These are phyloP conservation scores for Drosophila tsacasi DNA, from an alignment of 1,140 invertebrate species.

Conservation along the genomic window DNA sequence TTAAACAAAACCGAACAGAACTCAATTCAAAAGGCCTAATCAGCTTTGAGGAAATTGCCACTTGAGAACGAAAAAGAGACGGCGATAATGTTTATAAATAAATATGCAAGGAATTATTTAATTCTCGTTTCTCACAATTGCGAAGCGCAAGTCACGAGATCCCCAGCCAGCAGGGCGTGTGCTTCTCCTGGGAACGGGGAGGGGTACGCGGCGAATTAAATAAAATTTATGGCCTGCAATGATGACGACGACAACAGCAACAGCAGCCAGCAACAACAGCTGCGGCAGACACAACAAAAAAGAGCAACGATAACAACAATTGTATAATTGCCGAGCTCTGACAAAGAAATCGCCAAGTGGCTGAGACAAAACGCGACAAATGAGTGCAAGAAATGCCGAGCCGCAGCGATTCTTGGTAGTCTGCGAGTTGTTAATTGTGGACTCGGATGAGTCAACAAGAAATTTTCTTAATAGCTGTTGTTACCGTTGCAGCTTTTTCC, in stretches of 20 bases:
- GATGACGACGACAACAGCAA: slow-evolving; percentile 38
- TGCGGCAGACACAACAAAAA: slow-evolving; percentile 31
- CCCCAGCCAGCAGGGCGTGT: slow-evolving; percentile 68
- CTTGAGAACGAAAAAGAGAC: slow-evolving; percentile 41
- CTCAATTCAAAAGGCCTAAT: slow-evolving; percentile 53
- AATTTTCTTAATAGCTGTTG: slow-evolving; percentile 80
- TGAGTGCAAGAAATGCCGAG: slow-evolving; percentile 74
- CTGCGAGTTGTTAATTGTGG: slow-evolving; percentile 73
- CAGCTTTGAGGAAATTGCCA: slow-evolving; percentile 71
- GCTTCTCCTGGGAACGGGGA: slow-evolving; percentile 32
- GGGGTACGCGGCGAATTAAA: slow-evolving; percentile 58
- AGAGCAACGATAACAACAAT: slow-evolving; percentile 55
- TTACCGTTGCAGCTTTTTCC: slow-evolving; percentile 76
- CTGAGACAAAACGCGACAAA: slow-evolving; percentile 72
- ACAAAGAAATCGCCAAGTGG: slow-evolving; percentile 75
- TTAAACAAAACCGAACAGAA: slow-evolving; percentile 29
- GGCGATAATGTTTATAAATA: slow-evolving; percentile 66
- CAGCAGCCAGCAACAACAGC: slow-evolving; percentile 21
- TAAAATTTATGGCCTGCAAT: slow-evolving; percentile 70
- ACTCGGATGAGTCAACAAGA: slow-evolving; percentile 81
- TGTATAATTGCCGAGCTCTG: slow-evolving; percentile 76
- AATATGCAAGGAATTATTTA: slow-evolving; percentile 83
- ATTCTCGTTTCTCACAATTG: slow-evolving; percentile 80
- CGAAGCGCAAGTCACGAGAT: slow-evolving; percentile 77
- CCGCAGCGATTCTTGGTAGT: slow-evolving; percentile 64